A percentile compares a stretch with the other conserved stretches of the same genome.
Evolutionary conservation across 2,797 vertebrate species (phyloP).

Genomic region (Gymnodraco acuticeps): DNA sequence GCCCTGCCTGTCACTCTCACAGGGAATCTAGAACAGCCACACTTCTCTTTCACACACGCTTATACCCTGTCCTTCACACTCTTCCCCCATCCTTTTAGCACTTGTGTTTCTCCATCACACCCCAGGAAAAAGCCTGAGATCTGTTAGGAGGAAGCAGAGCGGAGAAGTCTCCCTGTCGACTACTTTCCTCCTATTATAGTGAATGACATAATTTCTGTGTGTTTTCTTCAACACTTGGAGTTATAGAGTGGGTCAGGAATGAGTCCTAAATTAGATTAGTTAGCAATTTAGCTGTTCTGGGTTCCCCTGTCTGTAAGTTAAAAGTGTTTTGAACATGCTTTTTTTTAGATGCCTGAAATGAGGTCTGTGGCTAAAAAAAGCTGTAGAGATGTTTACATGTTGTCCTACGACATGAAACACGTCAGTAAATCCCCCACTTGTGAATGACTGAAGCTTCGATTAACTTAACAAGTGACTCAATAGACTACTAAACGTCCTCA

Average conservation of each 20-base stretch:
- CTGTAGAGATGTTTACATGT: no score
- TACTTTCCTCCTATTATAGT: slow-evolving; percentile 10
- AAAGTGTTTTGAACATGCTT: no score
- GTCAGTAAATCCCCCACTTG: no score
- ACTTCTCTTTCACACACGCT: slow-evolving; percentile 8
- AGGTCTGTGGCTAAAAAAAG: no score
- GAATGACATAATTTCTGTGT: background rate
- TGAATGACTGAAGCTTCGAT: no score
- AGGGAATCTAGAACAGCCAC: slow-evolving; percentile 35
- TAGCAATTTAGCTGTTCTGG: no score
- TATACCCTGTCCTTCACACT: slow-evolving; percentile 57
- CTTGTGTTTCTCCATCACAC: slow-evolving; percentile 41
- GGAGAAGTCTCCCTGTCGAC: slow-evolving; percentile 26
- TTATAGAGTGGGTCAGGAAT: background rate
- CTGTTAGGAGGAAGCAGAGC: slow-evolving; percentile 31
- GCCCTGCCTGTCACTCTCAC: slow-evolving; percentile 39
- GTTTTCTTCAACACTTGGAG: slow-evolving; percentile 5
- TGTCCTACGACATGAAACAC: no score
- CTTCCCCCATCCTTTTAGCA: slow-evolving; percentile 54
- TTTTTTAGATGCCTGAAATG: no score
- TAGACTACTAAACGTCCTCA: no score
- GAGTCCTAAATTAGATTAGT: no score
- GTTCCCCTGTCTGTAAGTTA: no score
- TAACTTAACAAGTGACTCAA: no score
- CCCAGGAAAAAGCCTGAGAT: slow-evolving; percentile 26